Percentiles rank a stretch among this genome's conserved stretches.
Conservation (phyloP, 2,797 vertebrate species). For the Adelosebastes latens region DNA sequence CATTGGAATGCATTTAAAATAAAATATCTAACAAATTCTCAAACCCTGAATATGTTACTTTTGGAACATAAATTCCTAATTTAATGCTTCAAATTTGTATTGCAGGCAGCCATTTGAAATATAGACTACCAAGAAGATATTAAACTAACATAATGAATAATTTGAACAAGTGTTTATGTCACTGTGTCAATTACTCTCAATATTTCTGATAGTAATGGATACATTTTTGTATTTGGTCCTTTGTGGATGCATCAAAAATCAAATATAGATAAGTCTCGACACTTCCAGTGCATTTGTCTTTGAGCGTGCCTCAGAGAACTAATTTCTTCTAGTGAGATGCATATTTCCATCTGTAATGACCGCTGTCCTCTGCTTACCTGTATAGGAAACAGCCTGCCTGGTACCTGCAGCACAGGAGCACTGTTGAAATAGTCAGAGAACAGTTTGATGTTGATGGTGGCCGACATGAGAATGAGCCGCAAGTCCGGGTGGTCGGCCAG, state of each 20-base stretch:
- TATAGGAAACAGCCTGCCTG: conserved; percentile 92
- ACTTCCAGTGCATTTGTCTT: neutral
- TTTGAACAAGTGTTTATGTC: neutral
- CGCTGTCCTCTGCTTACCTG: conserved; percentile 73
- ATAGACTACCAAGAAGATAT: neutral
- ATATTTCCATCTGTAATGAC: neutral
- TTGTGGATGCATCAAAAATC: neutral
- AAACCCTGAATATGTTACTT: neutral
- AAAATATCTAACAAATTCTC: neutral
- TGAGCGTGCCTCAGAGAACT: neutral
- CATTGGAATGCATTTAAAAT: neutral
- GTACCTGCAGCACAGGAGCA: conserved; percentile 92
- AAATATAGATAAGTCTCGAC: neutral
- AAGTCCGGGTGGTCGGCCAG: conserved; percentile 81
- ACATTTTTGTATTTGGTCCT: neutral
- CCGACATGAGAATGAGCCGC: conserved; percentile 93
- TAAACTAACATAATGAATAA: neutral
- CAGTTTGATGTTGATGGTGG: conserved; percentile 93
- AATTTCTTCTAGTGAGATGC: neutral
- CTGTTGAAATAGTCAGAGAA: conserved; percentile 88
- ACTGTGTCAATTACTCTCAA: neutral
- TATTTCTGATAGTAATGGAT: neutral
- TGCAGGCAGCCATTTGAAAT: neutral
- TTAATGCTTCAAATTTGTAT: neutral
- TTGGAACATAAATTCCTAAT: neutral